Evolutionary conservation across 2,797 vertebrate genomes (phyloP), one percentile per base, ranked within the genome.

Genomic region (Rhyacichthys aspro): DNA sequence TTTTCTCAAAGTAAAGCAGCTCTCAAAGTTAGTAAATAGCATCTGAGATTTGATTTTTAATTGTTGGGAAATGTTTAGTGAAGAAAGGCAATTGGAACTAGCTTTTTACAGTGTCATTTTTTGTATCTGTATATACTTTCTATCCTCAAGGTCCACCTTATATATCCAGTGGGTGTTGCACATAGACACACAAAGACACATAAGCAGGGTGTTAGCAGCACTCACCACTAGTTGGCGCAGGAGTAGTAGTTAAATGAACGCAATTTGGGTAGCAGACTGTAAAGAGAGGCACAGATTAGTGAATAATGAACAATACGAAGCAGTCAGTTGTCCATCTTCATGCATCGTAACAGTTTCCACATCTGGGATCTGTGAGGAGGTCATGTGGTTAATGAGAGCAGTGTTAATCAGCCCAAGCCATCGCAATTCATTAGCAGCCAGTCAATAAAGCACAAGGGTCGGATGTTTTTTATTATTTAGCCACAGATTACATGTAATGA

Each of bases 201-300:
- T 12, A 14, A 59, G 71, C 69, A 78, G 70, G 70, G 23, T 83
- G 87, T 92, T 90, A 90, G 88, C 80, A 89, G 81, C 87, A 92
- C 92, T 93, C 92, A 92, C 92, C 91, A 90, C 89, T 88, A 90
- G 90, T 67, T 82, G 92, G 85, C 76, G 83, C 78, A 78, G 85
- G 75, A 78, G 85, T 75, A 74, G 90, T 36, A 63, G 89, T 90
- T 91, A 92, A 88, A 64, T 85, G 83, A 83, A 49, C 84, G 82
- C 92, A 93, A 62, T 87, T 63, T 83, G 92, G 90, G 83, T 43
- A 92, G 87, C 92, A 93, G 78, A 86, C 92, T 92, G 92, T 76
- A 82, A 88, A 91, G 79, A 90, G 82, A 92, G 87, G 80, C 60
- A 83, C 61, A 88, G 45, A 71, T 89, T 81, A 90, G 74, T 76